Evolutionary conservation across 2,797 vertebrate species (phyloP).

Genomic region (Lagorchestes hirsutus): DNA sequence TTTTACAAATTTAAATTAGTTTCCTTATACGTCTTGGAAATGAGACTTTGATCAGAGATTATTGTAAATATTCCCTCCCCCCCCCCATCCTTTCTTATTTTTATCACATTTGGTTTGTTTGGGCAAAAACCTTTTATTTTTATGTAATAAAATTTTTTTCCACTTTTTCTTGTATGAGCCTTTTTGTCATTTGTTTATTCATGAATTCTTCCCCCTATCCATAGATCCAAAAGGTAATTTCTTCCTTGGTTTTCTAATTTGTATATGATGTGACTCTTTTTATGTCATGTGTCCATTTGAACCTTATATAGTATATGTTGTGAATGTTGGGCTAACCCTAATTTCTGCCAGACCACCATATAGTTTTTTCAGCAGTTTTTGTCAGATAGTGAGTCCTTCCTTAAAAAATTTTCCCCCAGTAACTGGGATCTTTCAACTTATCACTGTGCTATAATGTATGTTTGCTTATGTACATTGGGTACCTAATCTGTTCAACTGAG

Average conservation of each 20-base stretch:
- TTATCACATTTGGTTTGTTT: not conserved
- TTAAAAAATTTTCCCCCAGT: not conserved
- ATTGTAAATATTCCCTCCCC: not conserved
- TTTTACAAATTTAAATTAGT: not conserved
- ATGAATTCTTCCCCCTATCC: not conserved
- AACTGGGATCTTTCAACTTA: not conserved
- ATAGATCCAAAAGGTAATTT: not conserved
- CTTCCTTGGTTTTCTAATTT: not conserved
- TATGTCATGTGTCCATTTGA: not conserved
- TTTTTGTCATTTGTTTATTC: not conserved
- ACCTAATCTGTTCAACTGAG: not conserved
- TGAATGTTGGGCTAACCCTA: not conserved
- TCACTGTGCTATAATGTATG: not conserved
- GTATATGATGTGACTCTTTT: not conserved
- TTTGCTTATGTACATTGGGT: not conserved
- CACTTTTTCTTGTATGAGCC: not conserved
- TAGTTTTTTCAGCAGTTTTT: not conserved
- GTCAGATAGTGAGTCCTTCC: not conserved
- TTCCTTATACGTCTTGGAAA: not conserved
- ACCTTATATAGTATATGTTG: not conserved
- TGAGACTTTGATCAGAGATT: not conserved
- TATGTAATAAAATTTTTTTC: not conserved
- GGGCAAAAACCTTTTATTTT: not conserved
- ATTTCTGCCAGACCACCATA: not conserved
- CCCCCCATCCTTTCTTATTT: not conserved